Evolutionary conservation across 2,113 vertebrate species (phyloP).

Genomic region (Pedetes capensis): DNA sequence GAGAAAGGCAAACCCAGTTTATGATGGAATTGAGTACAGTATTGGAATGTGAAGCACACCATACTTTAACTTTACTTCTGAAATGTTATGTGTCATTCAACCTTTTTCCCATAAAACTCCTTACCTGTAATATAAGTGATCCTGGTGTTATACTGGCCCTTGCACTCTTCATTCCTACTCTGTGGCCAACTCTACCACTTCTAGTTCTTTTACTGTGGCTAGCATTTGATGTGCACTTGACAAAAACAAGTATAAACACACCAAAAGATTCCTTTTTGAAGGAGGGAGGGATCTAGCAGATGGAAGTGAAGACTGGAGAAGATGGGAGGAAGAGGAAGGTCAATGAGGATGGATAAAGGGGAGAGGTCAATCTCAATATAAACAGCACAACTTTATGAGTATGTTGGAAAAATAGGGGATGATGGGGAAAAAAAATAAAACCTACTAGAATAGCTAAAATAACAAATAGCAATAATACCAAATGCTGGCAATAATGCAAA

Average conservation of each 20-base stretch:
- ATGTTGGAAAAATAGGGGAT: too few relatives aligned
- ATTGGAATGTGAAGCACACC: neutral
- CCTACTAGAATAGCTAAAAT: too few relatives aligned
- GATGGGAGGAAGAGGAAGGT: too few relatives aligned
- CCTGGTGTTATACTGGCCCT: neutral
- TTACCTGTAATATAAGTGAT: neutral
- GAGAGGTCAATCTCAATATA: too few relatives aligned
- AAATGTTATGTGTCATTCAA: constrained; percentile 5
- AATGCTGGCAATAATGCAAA: too few relatives aligned
- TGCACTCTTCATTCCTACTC: neutral
- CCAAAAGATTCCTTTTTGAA: neutral
- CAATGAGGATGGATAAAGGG: too few relatives aligned
- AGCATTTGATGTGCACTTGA: neutral
- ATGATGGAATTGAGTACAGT: neutral
- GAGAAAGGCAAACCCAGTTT: neutral
- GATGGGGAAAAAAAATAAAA: too few relatives aligned
- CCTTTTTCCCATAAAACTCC: neutral
- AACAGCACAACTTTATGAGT: too few relatives aligned
- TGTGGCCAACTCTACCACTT: neutral
- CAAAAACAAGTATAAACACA: neutral
- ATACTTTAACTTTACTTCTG: neutral
- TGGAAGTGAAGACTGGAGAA: too few relatives aligned
- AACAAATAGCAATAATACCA: too few relatives aligned
- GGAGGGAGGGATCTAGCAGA: too few relatives aligned
- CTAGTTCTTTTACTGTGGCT: neutral